Conservation (phyloP, 1,140 invertebrate species). For the Leucophenga varia region DNA sequence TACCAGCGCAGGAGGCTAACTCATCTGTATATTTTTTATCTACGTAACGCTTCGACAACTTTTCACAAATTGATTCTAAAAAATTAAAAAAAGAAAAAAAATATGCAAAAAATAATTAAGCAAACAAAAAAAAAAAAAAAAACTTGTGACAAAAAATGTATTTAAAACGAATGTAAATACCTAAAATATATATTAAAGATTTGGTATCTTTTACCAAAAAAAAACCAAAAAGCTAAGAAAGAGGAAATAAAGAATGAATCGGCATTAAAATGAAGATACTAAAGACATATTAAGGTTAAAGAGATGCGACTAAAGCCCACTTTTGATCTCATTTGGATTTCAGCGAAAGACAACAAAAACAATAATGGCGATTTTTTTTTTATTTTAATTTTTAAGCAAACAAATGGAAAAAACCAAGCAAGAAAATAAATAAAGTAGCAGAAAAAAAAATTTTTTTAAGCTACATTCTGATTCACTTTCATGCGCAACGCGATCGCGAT, state of each 20-base stretch:
- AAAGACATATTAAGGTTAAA: constrained; percentile 48
- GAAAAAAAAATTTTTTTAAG: background rate
- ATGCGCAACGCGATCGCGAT: constrained; percentile 41
- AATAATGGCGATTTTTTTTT: too few relatives aligned
- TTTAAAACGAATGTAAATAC: background rate
- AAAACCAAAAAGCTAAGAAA: constrained; percentile 4
- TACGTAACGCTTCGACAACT: constrained; percentile 21
- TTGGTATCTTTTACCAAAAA: constrained; percentile 21
- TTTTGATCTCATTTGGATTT: constrained; percentile 49
- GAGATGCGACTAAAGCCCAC: constrained; percentile 48
- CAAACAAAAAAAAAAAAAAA: background rate
- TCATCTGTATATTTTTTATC: too few relatives aligned
- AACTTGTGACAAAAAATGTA: constrained; percentile 6
- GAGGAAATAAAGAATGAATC: too few relatives aligned
- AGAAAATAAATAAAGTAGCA: constrained; percentile 1
- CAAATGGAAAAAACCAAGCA: constrained; percentile 15
- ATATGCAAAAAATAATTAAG: constrained; percentile 29
- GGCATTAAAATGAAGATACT: too few relatives aligned
- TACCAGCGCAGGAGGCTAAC: too few relatives aligned
- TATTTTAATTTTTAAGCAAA: too few relatives aligned
- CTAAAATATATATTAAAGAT: constrained; percentile 3
- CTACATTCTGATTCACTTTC: constrained; percentile 51
- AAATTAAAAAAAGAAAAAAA: constrained; percentile 25
- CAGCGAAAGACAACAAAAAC: constrained; percentile 6
- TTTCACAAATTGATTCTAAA: constrained; percentile 28